These are phyloP conservation scores for Eristalis tenax DNA, from an alignment of 2,888 invertebrate species.

Conservation along the genomic window DNA sequence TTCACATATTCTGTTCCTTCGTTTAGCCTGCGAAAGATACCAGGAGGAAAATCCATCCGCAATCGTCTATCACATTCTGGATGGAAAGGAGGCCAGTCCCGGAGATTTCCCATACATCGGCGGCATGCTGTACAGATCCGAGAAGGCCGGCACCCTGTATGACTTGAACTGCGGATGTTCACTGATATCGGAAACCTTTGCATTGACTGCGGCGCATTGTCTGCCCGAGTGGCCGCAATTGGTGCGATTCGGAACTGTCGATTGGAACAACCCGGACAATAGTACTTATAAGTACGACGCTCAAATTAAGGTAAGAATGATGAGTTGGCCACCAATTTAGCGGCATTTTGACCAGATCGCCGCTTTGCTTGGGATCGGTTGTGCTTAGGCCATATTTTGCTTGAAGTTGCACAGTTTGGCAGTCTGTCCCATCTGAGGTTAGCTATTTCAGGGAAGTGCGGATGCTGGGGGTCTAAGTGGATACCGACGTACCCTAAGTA, in stretches of 20 bases:
- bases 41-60: slow-evolving; percentile 26
- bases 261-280: slow-evolving; percentile 71
- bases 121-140: slow-evolving; percentile 74
- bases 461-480: too few relatives aligned
- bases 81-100: slow-evolving; percentile 74
- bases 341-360: too few relatives aligned
- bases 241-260: slow-evolving; percentile 77
- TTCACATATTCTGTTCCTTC: background rate
- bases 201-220: slow-evolving; percentile 79
- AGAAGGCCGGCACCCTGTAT: slow-evolving; percentile 63
- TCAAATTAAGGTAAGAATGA: slow-evolving; percentile 67
- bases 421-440: too few relatives aligned
- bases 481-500: too few relatives aligned
- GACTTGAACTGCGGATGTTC: slow-evolving; percentile 77
- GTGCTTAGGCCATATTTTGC: too few relatives aligned
- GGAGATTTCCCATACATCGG: slow-evolving; percentile 79
- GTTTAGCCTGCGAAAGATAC: slow-evolving; percentile 67
- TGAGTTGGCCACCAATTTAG: too few relatives aligned
- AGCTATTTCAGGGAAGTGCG: too few relatives aligned
- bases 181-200: slow-evolving; percentile 75
- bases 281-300: background rate
- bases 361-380: too few relatives aligned
- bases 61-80: slow-evolving; percentile 76
- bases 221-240: slow-evolving; percentile 74
- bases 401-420: too few relatives aligned